Evolutionary conservation across 2,113 vertebrate genomes (phyloP).

Genomic region (Neodon shergylaensis): DNA sequence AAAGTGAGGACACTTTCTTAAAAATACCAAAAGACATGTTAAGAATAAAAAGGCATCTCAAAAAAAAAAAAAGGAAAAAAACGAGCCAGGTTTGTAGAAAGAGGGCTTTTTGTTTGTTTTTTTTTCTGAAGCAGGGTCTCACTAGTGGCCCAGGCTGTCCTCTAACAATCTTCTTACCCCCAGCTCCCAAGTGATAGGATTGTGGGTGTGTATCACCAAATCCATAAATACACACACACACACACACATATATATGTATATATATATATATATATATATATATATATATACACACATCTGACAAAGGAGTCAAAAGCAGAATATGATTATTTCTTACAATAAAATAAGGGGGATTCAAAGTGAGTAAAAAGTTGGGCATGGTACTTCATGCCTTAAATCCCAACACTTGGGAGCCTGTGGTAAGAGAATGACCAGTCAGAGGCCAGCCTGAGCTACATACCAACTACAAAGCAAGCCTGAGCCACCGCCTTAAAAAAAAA

Average conservation of each 20-base stretch:
- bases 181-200: background rate
- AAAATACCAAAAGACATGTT: constrained; percentile 19
- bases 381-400: background rate
- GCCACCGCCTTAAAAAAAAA: background rate
- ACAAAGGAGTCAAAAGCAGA: background rate
- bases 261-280: too few species aligned
- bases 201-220: background rate
- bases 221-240: background rate
- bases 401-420: background rate
- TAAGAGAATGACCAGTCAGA: background rate
- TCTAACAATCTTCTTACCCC: background rate
- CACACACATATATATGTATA: background rate
- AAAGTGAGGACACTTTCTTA: background rate
- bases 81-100: background rate
- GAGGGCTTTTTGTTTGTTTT: background rate
- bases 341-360: background rate
- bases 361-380: background rate
- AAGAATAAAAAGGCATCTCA: constrained; percentile 32
- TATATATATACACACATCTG: background rate
- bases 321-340: background rate
- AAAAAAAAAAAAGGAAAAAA: background rate
- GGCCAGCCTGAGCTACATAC: background rate
- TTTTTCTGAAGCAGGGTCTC: background rate
- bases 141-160: background rate
- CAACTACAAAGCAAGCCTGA: background rate